These are phyloP conservation scores for Bothrops alternatus DNA, from an alignment of 2,797 vertebrate genomes.

Conservation along the genomic window DNA sequence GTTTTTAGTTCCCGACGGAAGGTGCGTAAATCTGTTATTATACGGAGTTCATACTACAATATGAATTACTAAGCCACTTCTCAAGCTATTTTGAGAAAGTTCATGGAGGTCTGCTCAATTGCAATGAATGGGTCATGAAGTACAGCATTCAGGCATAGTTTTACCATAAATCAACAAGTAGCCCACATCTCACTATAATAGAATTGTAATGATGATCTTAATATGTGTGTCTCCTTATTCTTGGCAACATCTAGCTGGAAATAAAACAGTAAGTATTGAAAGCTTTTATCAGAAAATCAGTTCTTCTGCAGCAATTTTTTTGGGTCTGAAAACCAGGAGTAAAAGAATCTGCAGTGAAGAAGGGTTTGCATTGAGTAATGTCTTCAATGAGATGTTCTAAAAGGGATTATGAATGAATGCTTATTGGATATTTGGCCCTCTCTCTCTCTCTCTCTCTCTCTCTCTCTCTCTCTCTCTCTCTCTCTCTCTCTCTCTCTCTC, in stretches of 20 bases:
- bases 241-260: background rate
- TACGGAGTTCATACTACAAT: no score
- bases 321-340: background rate
- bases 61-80: background rate
- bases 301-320: background rate
- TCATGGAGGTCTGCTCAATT: background rate
- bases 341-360: background rate
- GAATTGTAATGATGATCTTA: background rate
- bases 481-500: background rate
- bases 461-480: no score
- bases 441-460: background rate
- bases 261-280: background rate
- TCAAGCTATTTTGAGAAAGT: background rate
- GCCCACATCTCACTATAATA: background rate
- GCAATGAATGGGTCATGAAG: background rate
- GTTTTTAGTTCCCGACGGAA: no score
- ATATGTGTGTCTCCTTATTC: background rate
- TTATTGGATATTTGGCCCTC: background rate
- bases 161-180: background rate
- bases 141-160: background rate
- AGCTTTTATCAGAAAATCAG: background rate
- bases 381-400: background rate
- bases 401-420: background rate
- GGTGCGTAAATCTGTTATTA: no score
- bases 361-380: background rate